Evolutionary conservation across 2,797 vertebrate genomes (phyloP), one percentile per base, ranked within the genome.

Genomic region (Merluccius polli): DNA sequence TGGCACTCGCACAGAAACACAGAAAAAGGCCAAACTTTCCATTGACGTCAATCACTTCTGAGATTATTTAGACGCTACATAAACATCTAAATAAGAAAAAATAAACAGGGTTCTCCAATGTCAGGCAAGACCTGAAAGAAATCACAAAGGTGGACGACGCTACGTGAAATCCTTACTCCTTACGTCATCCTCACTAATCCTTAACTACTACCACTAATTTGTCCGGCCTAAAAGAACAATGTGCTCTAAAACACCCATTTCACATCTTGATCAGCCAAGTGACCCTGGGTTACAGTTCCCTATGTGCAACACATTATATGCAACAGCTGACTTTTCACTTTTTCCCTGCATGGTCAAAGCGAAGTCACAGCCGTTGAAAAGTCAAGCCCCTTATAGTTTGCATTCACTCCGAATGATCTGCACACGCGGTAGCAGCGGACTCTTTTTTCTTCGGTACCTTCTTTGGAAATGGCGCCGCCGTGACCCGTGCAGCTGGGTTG

Each of bases 1-100:
- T 71, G 73, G 83, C 73, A 77, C 31, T 82, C 77, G 83, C 77
- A 68, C 33, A 36, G 78, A 72, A 27, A 74, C 78, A 76, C 38
- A 72, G 44, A 35, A 76, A 73, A 78, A 44, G 29, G 24, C 52
- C n/a, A 44, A 70, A 35, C 31, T 71, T 52, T 76, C 72, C 67
- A 75, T 33, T 73, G 67, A 32, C 27, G 30, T 69, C 30, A 15
- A 32, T 12, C 24, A 69, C 31, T 69, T 68, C 15, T 12, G 65
- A 68, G 27, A 13, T 68, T 30, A 69, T 69, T 69, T 21, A 69
- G 67, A 69, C n/a, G 7, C 29, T 30, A 69, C 5, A 32, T 69
- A 31, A 31, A 69, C 29, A 9, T 21, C 16, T 4, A 48, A 48
- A 21, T 48, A 48, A 18, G 13, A n/a, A 27, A 31, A 27, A 31